These are phyloP conservation scores for Pandemis cinnamomeana DNA, from an alignment of 2,888 invertebrate species.

Conservation along the genomic window DNA sequence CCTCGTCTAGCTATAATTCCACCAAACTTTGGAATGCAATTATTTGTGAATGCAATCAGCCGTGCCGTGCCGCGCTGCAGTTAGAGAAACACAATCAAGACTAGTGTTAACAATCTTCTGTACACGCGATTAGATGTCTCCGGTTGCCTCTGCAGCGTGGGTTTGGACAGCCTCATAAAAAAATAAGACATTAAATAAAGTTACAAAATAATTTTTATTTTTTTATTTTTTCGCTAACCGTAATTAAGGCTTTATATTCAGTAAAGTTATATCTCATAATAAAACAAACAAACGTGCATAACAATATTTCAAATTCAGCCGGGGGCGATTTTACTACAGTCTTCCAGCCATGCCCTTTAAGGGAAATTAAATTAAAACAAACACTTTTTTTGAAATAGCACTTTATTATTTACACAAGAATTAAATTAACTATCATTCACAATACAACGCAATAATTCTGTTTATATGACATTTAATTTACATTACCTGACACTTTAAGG, in stretches of 20 bases:
- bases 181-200: neutral
- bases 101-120: conserved; percentile 38
- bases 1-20: too few species aligned
- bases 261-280: too few species aligned
- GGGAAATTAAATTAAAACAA: conserved; percentile 4
- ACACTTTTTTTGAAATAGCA: conserved; percentile 53
- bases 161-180: too few species aligned
- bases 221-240: too few species aligned
- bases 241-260: too few species aligned
- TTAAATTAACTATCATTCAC: conserved; percentile 49
- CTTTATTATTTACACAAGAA: conserved; percentile 69
- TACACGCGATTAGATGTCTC: conserved; percentile 21
- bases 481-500: conserved; percentile 18
- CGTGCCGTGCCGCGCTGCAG: conserved; percentile 50
- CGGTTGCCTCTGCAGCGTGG: too few species aligned
- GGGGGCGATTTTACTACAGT: too few species aligned
- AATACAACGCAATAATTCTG: conserved; percentile 21
- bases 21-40: neutral
- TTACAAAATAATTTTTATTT: too few species aligned
- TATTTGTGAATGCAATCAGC: conserved; percentile 34
- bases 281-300: too few species aligned
- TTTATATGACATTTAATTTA: conserved; percentile 3
- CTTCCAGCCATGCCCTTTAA: too few species aligned
- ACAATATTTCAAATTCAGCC: too few species aligned
- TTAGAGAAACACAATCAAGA: conserved; percentile 48